Percentiles rank a stretch among this genome's conserved stretches.
Evolutionary conservation across 2,888 invertebrate genomes (phyloP).

Genomic region (Oasisia sp.): DNA sequence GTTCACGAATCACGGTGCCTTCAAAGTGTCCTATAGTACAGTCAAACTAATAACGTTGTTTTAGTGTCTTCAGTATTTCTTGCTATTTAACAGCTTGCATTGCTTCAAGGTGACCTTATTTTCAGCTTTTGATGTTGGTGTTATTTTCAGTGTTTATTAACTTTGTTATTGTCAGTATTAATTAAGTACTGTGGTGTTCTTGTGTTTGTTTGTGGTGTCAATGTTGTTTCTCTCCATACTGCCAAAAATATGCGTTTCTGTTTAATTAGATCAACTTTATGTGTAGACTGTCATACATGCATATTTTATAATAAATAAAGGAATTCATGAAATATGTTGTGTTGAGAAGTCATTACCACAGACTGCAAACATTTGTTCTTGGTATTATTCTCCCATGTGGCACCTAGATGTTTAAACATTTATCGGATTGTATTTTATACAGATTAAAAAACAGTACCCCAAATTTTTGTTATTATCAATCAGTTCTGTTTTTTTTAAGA

Average conservation of each 20-base stretch:
- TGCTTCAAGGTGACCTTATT: neutral
- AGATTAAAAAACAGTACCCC: no score
- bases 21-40: neutral
- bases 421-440: no score
- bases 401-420: no score
- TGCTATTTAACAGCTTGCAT: neutral
- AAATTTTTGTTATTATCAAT: no score
- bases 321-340: neutral
- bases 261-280: neutral
- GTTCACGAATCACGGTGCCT: neutral
- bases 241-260: neutral
- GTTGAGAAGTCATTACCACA: neutral
- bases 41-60: neutral
- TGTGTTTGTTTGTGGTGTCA: neutral
- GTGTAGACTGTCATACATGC: neutral
- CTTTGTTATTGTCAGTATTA: conserved; percentile 6
- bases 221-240: neutral
- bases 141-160: neutral
- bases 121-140: neutral
- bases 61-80: neutral
- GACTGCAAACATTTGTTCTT: neutral
- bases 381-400: no score
- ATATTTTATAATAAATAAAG: conserved; percentile 17
- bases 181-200: neutral
- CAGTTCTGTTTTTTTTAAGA: no score